Percentiles rank a stretch among this genome's conserved stretches.
Conservation (phyloP, 2,888 invertebrate species). For the Lasioglossum lativentre region DNA sequence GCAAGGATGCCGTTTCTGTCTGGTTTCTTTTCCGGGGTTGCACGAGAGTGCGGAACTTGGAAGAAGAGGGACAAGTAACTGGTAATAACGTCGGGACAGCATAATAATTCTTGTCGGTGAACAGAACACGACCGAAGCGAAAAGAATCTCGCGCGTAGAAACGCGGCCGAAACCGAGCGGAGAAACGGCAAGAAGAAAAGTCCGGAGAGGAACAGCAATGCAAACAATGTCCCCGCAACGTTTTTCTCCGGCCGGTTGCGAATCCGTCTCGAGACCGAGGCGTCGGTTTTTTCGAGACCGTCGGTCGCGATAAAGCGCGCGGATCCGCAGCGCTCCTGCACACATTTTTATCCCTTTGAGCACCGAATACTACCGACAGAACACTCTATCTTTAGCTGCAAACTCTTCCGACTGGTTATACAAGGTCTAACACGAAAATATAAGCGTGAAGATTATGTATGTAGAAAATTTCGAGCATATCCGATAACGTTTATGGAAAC, state of each 20-base stretch:
- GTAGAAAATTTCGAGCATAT: no score
- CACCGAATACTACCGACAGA: not conserved
- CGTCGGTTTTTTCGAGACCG: slow-evolving; percentile 22
- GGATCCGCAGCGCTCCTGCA: not conserved
- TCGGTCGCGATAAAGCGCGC: slow-evolving; percentile 24
- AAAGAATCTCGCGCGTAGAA: slow-evolving; percentile 40
- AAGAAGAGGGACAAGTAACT: slow-evolving; percentile 39
- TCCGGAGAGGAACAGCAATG: slow-evolving; percentile 24
- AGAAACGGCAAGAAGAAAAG: slow-evolving; percentile 33
- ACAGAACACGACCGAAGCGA: not conserved
- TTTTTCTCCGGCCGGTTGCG: slow-evolving; percentile 18
- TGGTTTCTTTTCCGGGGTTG: not conserved
- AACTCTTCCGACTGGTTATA: not conserved
- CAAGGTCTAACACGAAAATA: no score
- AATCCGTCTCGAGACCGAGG: slow-evolving; percentile 6
- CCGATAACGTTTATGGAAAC: no score
- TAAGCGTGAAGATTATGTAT: no score
- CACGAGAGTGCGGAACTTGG: not conserved
- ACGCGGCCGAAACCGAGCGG: not conserved
- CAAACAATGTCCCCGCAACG: slow-evolving; percentile 50
- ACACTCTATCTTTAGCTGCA: not conserved
- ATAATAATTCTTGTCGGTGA: slow-evolving; percentile 56
- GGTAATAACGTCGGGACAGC: slow-evolving; percentile 52
- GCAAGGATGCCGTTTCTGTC: not conserved
- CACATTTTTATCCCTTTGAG: slow-evolving; percentile 4